Percentiles rank a stretch among this genome's conserved stretches.
Evolutionary conservation across 35 echinoderm and acorn worm species (phyloP).

Genomic region (Patiria miniata): DNA sequence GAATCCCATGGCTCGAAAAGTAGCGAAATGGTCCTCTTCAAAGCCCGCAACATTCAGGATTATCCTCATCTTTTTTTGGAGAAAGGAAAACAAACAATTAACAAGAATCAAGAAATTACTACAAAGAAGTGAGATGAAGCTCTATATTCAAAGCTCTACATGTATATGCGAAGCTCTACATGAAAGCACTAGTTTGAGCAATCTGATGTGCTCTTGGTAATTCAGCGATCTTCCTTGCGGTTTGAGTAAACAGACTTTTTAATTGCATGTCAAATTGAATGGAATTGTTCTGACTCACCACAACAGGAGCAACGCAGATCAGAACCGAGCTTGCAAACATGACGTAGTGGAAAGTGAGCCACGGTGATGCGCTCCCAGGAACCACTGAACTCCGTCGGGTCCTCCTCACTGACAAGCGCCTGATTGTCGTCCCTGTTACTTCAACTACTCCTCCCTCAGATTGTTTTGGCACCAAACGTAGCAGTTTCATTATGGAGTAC

Average conservation of each 20-base stretch:
- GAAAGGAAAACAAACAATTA: constrained; percentile 15
- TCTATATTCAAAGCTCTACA: too few relatives aligned
- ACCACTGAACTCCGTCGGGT: constrained; percentile 15
- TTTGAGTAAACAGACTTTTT: too few relatives aligned
- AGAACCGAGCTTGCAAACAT: constrained; percentile 59
- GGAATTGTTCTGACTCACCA: constrained; percentile 66
- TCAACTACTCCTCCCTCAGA: constrained; percentile 14
- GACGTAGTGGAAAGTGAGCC: constrained; percentile 72
- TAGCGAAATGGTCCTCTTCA: constrained; percentile 52
- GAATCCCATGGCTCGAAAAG: constrained; percentile 68
- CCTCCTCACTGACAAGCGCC: constrained; percentile 24
- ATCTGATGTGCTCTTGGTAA: too few relatives aligned
- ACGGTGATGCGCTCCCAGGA: constrained; percentile 51
- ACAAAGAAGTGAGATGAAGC: too few relatives aligned
- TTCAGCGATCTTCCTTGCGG: too few relatives aligned
- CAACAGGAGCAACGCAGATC: constrained; percentile 83
- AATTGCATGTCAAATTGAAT: not conserved
- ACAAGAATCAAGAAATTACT: too few relatives aligned
- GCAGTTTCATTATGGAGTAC: not conserved
- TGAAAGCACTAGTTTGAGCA: too few relatives aligned
- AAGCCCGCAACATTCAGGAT: constrained; percentile 70
- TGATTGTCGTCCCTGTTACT: constrained; percentile 16
- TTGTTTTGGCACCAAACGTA: not conserved
- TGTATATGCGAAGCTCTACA: too few relatives aligned
- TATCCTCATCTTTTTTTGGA: constrained; percentile 68